Evolutionary conservation across 2,888 invertebrate species (phyloP).

Genomic region (Sabatieria punctata): DNA sequence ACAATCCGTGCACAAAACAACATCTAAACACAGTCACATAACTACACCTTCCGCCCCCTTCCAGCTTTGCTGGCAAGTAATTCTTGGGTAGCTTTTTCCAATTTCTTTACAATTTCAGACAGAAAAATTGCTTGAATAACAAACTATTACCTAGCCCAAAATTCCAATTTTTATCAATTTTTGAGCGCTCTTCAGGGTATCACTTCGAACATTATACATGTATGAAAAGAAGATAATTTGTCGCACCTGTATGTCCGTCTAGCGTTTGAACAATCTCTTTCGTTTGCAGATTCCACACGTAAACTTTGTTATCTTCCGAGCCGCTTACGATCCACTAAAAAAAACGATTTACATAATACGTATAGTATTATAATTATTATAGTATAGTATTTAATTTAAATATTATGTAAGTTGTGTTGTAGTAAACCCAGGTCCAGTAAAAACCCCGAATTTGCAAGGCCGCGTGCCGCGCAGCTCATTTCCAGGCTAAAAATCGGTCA

Average conservation of each 20-base stretch:
- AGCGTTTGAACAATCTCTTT: conserved; percentile 97
- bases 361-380: neutral
- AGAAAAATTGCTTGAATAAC: too few species aligned
- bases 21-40: conserved; percentile 49
- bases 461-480: too few species aligned
- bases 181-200: neutral
- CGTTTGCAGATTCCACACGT: conserved; percentile 98
- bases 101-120: too few species aligned
- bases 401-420: too few species aligned
- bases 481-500: too few species aligned
- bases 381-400: neutral
- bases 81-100: too few species aligned
- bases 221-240: neutral
- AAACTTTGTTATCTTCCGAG: conserved; percentile 96
- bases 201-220: neutral
- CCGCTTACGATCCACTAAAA: conserved; percentile 96
- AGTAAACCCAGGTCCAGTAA: too few species aligned
- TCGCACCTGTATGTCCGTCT: conserved; percentile 77
- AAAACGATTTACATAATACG: conserved; percentile 9
- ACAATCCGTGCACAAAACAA: conserved; percentile 90
- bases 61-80: too few species aligned
- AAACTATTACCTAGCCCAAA: too few species aligned
- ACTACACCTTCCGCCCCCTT: too few species aligned
- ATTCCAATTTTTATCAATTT: too few species aligned
- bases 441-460: too few species aligned